Evolutionary conservation across 2,797 vertebrate species (phyloP).

Genomic region (Aulostomus chinensis): DNA sequence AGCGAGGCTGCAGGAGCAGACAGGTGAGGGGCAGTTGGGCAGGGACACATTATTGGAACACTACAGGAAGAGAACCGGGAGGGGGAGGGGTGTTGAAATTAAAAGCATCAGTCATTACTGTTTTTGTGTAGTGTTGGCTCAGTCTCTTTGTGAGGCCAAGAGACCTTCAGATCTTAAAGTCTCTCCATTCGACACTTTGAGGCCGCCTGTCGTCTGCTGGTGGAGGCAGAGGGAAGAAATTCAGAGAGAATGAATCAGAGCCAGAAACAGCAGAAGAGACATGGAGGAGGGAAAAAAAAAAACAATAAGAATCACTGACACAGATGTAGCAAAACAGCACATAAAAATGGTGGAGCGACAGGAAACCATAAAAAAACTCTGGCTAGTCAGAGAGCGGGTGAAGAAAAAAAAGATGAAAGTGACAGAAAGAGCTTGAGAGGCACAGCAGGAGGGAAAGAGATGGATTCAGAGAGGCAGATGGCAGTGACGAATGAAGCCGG

Average conservation of each 20-base stretch:
- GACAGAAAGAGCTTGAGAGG: slow-evolving; percentile 28
- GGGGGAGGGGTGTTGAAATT: slow-evolving; percentile 11
- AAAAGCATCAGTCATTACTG: slow-evolving; percentile 61
- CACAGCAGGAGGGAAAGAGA: not conserved
- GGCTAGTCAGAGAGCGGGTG: not conserved
- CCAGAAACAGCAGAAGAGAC: not conserved
- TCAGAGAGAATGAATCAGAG: slow-evolving; percentile 8
- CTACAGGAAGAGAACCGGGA: not conserved
- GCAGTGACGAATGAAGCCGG: slow-evolving; percentile 56
- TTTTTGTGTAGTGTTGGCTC: slow-evolving; percentile 38
- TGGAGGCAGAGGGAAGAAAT: slow-evolving; percentile 34
- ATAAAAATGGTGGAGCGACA: not conserved
- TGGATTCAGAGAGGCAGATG: slow-evolving; percentile 40
- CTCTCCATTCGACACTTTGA: slow-evolving; percentile 71
- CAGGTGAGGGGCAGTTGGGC: not conserved
- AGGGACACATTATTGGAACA: slow-evolving; percentile 2
- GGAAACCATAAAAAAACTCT: slow-evolving; percentile 7
- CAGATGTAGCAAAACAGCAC: slow-evolving; percentile 22
- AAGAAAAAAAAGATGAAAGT: not conserved
- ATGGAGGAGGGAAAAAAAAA: slow-evolving; percentile 23
- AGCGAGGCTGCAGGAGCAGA: not conserved
- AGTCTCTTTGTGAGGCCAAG: slow-evolving; percentile 49
- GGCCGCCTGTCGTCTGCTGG: slow-evolving; percentile 63
- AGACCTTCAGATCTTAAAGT: slow-evolving; percentile 74
- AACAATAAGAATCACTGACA: slow-evolving; percentile 30